Base-by-base conservation (phyloP, 2,797 vertebrate genomes). In the Semaprochilodus insignis region DNA sequence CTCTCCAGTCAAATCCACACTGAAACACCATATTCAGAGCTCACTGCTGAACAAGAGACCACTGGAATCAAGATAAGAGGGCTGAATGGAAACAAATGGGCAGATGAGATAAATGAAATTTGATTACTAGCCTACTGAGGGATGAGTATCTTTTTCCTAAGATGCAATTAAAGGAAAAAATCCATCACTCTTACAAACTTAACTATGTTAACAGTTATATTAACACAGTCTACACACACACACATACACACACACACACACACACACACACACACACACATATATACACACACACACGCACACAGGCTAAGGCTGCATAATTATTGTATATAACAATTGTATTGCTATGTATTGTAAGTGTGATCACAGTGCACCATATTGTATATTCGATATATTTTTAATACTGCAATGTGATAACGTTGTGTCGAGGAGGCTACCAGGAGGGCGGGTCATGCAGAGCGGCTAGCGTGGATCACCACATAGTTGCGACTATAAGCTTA, bases 281-380 rank as follows among this genome's bases (percentile, higher is more conserved):
- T 88, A 90, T 91, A 91, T 87, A 88, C 89, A 90, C 91, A 90
- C 88, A 88, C 88, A 83, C 86, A 90, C 85, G 87, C 89, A 90
- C 91, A 91, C 87, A 88, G 2, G 8, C 16, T 36, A 36, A 4
- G 31, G 17, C 31, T 10, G 16, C 62, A 31, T 6, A 15, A 65
- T 14, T 27, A 62, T 34, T 6, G 15, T 6, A 16, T 6, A 19
- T 65, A 34, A 13, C 1, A 3, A 63, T 7, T 65, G 1, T 65
- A 34, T 34, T 65, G 27, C 62, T 34, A 27, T 25, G 25, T 63
- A 14, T 63, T 63, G 14, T 8, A 40, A 40, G 40, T 40, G 40
- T 40, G 40, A 40, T 40, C 0, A 40, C 5, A 3, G 40, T 8
- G 8, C 2, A 40, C 5, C 40, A 40, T 31, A 31, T 3, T 31